These are phyloP conservation scores for Polydrusus pterygomalis DNA, from an alignment of 2,888 invertebrate genomes.

Conservation along the genomic window DNA sequence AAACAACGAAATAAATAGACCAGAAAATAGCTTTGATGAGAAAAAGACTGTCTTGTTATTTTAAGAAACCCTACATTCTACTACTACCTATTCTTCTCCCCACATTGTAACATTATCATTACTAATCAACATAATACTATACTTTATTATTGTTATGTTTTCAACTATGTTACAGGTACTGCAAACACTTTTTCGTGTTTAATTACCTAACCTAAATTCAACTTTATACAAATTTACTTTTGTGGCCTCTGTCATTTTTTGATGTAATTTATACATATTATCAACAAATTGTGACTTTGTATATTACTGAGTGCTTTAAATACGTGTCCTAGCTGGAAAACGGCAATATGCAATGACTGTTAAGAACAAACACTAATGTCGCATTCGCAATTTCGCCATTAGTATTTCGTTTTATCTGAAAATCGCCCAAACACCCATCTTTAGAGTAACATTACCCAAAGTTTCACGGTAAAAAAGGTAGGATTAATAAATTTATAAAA, in stretches of 20 bases:
- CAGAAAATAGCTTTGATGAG: not conserved
- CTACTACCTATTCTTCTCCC: too few species aligned
- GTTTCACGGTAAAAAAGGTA: too few species aligned
- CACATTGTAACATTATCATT: slow-evolving; percentile 20
- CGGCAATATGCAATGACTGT: too few species aligned
- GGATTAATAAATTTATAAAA: too few species aligned
- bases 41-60: slow-evolving; percentile 1
- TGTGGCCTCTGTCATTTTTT: not conserved
- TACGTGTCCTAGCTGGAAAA: too few species aligned
- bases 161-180: slow-evolving; percentile 20
- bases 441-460: too few species aligned
- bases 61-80: not conserved
- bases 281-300: too few species aligned
- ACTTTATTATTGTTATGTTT: not conserved
- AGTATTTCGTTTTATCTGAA: too few species aligned
- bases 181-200: slow-evolving; percentile 11
- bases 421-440: too few species aligned
- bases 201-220: slow-evolving; percentile 5
- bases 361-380: too few species aligned
- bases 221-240: slow-evolving; percentile 1
- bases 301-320: too few species aligned
- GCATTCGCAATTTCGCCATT: too few species aligned
- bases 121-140: slow-evolving; percentile 6
- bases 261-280: not conserved
- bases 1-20: not conserved